Evolutionary conservation across 2,888 invertebrate genomes (phyloP), one percentile per base, ranked within the genome.

Genomic region (Taenaris catops): DNA sequence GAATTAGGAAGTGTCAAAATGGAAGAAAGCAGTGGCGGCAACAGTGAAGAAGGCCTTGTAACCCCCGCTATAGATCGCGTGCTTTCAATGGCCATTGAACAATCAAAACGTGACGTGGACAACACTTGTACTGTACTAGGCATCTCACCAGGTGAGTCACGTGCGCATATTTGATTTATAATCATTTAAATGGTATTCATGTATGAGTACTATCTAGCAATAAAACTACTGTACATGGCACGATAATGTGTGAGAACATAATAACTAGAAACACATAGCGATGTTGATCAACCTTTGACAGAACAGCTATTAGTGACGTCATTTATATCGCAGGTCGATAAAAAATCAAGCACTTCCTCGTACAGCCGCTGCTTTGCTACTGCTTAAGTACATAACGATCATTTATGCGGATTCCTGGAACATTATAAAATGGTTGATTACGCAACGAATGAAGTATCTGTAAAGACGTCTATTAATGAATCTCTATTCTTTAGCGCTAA

Each of bases 41-140:
- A 81, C 2, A 64, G 59, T 5, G 86, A 84, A 34, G 88, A 88
- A 8, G 87, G 90, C 31, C 72, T 92, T 26, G 91, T 90, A 29
- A 89, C 93, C 29, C 93, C 93, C 53, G 93, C 93, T 55, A 94
- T 95, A 50, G 95, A 95, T 66, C 93, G 94, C 7, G 94, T 95
- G 17, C 88, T 95, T 32, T 94, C 93, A 42, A 88, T 96, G 79
- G 96, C 96, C 12, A 93, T 96, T 55, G 94, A 96, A 64, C 94
- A 96, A 69, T 92, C 95, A 49, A 92, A 93, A 57, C 91, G 94
- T 62, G 96, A 96, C 66, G 94, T 96, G 31, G 93, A 94, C 69
- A 93, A 90, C 63, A 94, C 95, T 4, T 96, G 96, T 78, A 91
- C 91, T 33, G 91, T 93, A 53, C 90, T 96, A 59, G 94, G 94